Evolutionary conservation across 2,888 invertebrate species (phyloP).

Genomic region (Drosophila cognata): DNA sequence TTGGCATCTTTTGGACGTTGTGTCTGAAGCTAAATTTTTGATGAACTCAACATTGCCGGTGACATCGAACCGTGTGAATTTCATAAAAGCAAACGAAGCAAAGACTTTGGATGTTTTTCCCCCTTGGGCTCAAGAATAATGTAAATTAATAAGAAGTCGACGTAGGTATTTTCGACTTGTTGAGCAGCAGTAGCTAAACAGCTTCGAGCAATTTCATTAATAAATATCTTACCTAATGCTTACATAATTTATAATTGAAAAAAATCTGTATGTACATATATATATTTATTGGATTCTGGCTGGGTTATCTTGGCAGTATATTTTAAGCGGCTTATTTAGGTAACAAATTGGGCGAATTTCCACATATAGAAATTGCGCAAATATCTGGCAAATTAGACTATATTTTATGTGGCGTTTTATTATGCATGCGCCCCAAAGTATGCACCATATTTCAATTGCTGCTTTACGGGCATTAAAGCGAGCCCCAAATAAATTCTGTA

Average conservation of each 20-base stretch:
- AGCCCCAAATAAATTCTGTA: constrained; percentile 54
- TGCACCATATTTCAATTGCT: constrained; percentile 58
- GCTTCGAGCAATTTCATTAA: constrained; percentile 69
- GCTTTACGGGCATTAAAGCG: constrained; percentile 38
- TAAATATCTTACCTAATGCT: constrained; percentile 56
- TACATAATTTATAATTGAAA: constrained; percentile 48
- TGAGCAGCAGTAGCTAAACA: constrained; percentile 50
- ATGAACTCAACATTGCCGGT: constrained; percentile 72
- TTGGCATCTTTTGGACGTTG: constrained; percentile 48
- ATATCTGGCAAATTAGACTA: constrained; percentile 67
- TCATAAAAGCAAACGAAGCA: constrained; percentile 20
- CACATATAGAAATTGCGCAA: constrained; percentile 31
- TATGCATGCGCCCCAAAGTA: constrained; percentile 52
- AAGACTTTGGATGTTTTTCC: background rate
- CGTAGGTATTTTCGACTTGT: constrained; percentile 34
- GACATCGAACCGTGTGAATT: constrained; percentile 67
- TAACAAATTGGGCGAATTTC: constrained; percentile 36
- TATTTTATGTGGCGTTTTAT: constrained; percentile 50
- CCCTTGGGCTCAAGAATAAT: constrained; percentile 29
- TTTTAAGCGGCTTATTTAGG: constrained; percentile 30
- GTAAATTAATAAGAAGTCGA: constrained; percentile 34
- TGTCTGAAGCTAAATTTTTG: constrained; percentile 64
- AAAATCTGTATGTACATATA: constrained; percentile 8
- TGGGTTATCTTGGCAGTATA: constrained; percentile 23
- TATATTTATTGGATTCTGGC: constrained; percentile 18